Conservation (phyloP, 2,888 invertebrate genomes). For the Nomada fabriciana region DNA sequence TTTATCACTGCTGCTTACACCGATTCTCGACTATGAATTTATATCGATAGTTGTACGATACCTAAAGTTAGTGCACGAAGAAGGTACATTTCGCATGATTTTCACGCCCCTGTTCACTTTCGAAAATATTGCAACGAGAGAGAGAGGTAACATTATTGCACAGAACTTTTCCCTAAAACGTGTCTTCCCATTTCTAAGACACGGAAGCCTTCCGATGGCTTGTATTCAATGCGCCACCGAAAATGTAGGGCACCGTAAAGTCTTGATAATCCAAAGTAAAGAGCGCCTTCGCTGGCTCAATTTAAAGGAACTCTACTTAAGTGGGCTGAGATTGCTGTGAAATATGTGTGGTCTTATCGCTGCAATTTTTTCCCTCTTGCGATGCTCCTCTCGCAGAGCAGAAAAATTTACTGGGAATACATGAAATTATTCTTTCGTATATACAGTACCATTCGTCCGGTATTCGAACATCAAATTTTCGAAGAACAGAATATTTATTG, state of each 20-base stretch:
- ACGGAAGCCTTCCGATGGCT: neutral
- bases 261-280: conserved; percentile 3
- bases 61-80: too few species aligned
- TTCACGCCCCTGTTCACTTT: neutral
- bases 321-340: neutral
- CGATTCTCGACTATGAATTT: too few species aligned
- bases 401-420: neutral
- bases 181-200: neutral
- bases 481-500: too few species aligned
- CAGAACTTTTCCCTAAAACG: neutral
- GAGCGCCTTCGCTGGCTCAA: neutral
- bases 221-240: neutral
- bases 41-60: too few species aligned
- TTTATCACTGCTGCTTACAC: too few species aligned
- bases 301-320: conserved; percentile 5
- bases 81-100: too few species aligned
- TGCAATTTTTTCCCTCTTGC: neutral
- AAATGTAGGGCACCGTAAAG: neutral
- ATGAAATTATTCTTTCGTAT: neutral
- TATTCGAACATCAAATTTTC: too few species aligned
- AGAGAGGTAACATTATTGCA: neutral
- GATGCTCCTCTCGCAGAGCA: neutral
- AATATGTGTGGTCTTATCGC: conserved; percentile 1
- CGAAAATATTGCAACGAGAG: neutral
- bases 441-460: neutral